phyloP scores from a whole-genome alignment of 2,888 invertebrate species.

The Ichneumoninae sp. region DNA sequence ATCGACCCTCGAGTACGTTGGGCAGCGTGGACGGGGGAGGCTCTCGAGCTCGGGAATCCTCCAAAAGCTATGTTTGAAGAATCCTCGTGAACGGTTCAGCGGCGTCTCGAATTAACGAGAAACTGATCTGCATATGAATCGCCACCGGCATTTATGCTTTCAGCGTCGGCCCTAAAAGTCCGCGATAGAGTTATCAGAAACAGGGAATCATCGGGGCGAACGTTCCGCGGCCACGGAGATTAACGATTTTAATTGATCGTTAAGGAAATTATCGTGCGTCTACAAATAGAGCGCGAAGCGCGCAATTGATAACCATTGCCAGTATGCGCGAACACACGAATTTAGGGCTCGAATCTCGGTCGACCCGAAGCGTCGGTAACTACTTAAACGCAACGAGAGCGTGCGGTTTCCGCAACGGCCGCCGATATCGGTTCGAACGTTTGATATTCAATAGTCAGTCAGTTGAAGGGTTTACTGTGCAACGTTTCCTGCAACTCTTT shows the following conservation, averaged over 20 bases:
- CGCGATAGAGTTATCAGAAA: neutral
- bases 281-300: neutral
- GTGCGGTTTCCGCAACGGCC: too few relatives aligned
- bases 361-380: too few relatives aligned
- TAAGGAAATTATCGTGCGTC: neutral
- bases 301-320: neutral
- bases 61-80: neutral
- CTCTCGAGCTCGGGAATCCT: neutral
- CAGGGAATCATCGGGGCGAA: neutral
- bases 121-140: neutral
- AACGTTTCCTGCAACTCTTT: too few relatives aligned
- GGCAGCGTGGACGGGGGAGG: neutral
- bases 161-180: neutral
- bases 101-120: neutral
- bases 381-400: too few relatives aligned
- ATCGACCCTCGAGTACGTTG: neutral
- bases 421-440: too few relatives aligned
- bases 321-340: neutral
- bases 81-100: neutral
- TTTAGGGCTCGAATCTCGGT: too few relatives aligned
- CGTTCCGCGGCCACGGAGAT: neutral
- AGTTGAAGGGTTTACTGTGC: too few relatives aligned
- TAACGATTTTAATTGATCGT: conserved; percentile 11
- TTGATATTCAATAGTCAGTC: too few relatives aligned
- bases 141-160: neutral